Base-by-base conservation (phyloP, 2,113 vertebrate genomes). In the Melanostigma gelatinosum region DNA sequence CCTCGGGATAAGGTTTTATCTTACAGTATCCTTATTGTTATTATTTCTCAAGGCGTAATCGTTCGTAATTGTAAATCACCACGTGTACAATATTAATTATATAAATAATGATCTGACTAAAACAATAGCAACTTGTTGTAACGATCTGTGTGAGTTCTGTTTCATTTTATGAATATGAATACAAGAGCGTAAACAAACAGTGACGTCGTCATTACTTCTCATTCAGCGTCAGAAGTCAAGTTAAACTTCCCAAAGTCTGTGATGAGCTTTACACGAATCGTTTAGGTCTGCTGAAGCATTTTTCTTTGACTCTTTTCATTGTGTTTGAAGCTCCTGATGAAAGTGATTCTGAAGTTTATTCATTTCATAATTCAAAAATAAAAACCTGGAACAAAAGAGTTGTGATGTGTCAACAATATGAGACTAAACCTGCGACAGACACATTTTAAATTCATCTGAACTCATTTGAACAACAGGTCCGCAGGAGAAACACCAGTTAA, bases 401-500 rank as follows among this genome's bases (percentile, higher is more conserved):
- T 42, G 4, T 4, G 2, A 8, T 4, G 61, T 6, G 9, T 38
- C 13, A 64, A 48, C 6, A 1, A 2, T 5, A 29, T 29, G 48
- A 11, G 22, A 42, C 22, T 54, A 12, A 71, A 16, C 4, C 24
- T 29, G 18, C n/a, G 3, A 18, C n/a, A 27, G n/a, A 55, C 32
- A 72, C 48, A 36, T 29, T 22, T 48, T 0, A 6, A 42, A 66
- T 18, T 44, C 48, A 2, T 24, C 24, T 42, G 1, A 64, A 50
- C 16, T 60, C 16, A 7, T 44, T 1, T n/a, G 22, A 63, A 52
- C 55, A 13, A 40, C 1, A 1, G 6, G 72, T 18, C 69, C 40
- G 32, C 10, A 0, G 0, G 34, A 67, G 15, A 72, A 77, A 54
- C 55, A 20, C 0, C 16, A 46, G 0, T 83, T 80, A 77, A 89